Evolutionary conservation across 2,797 vertebrate genomes (phyloP), one percentile per base, ranked within the genome.

Genomic region (Hydrophis major): DNA sequence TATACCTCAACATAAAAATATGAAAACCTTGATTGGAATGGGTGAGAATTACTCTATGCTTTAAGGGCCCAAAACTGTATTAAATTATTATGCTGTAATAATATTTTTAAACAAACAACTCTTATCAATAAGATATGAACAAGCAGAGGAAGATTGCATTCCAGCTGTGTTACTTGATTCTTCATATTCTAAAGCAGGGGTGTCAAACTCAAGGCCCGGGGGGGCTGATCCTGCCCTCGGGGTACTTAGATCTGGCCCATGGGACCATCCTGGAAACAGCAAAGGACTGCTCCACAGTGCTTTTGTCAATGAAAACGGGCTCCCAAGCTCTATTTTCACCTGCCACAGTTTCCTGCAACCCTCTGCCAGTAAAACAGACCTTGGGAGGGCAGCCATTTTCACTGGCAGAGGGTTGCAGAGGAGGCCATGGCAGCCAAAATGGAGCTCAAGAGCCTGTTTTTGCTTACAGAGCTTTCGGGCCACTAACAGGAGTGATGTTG

Each of bases 91-190:
- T 57, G 14, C n/a, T 89, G 2, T 22, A 78, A 66, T 50, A 63
- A 83, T 90, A 89, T 50, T 89, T 60, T 59, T 16, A 57, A 37
- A 91, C 66, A 4, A 55, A 94, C 0, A 0, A 0, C 28, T 96
- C 92, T 94, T 25, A 89, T 37, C 94, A 14, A 90, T 94, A 94
- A 99, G 99, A 96, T 99, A 97, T 57, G 94, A 97, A 91, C 98
- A 99, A 95, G 99, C 99, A 32, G 99, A 99, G 97, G 96, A 98
- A 89, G 99, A 99, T 96, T 99, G 99, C 95, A 98, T 97, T 18
- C 97, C 94, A 93, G 99, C 99, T 89, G 97, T 99, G 66, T 96
- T 95, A 69, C 97, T 99, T 93, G 99, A 99, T 96, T 92, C 94
- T 6, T 98, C 98, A 0, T 99, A 99, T 96, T 98, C 98, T 78